Conservation (phyloP, 1,140 invertebrate genomes). For the Patella vulgata region DNA sequence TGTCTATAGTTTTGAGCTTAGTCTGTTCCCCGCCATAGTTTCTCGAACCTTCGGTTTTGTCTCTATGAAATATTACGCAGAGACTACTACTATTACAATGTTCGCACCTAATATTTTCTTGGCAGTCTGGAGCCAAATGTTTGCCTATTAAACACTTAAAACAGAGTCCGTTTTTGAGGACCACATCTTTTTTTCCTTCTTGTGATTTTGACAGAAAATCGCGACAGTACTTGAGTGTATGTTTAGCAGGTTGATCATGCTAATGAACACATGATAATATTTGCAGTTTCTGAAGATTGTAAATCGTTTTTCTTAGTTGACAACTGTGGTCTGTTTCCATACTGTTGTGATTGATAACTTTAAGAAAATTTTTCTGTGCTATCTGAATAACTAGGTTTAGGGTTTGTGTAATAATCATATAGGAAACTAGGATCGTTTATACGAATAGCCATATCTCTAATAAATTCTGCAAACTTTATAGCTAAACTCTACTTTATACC, state of each 20-base stretch:
- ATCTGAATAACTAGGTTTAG: background rate
- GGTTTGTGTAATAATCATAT: background rate
- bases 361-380: background rate
- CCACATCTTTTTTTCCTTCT: conserved; percentile 17
- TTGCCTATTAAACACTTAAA: conserved; percentile 24
- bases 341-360: background rate
- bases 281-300: too few species aligned
- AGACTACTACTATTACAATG: conserved; percentile 8
- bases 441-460: background rate
- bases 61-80: conserved; percentile 9
- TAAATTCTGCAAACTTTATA: conserved; percentile 13
- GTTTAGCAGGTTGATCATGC: too few species aligned
- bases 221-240: conserved; percentile 21
- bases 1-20: background rate
- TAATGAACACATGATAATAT: too few species aligned
- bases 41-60: background rate
- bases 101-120: conserved; percentile 9
- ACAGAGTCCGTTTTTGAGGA: conserved; percentile 26
- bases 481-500: conserved; percentile 6
- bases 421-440: conserved; percentile 14
- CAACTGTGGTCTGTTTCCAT: too few species aligned
- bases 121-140: conserved; percentile 15
- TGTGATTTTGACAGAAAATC: conserved; percentile 20
- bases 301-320: too few species aligned
- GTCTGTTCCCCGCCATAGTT: conserved; percentile 8